Percentiles rank a stretch among this genome's conserved stretches.
These are phyloP conservation scores for Drosophila pectinifera DNA, from an alignment of 1,140 invertebrate genomes.

Conservation along the genomic window DNA sequence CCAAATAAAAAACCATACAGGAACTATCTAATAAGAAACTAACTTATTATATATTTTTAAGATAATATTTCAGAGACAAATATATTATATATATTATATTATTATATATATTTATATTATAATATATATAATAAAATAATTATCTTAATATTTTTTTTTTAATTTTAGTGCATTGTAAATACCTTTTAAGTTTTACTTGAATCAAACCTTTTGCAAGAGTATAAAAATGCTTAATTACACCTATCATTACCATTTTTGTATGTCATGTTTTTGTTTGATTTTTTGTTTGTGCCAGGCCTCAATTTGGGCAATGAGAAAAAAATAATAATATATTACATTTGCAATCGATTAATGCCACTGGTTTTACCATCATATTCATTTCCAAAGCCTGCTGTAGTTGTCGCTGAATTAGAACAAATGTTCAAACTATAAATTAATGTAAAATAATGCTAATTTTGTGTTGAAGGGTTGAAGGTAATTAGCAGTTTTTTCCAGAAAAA, in stretches of 20 bases:
- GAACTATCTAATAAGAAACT: too few relatives aligned
- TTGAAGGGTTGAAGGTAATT: slow-evolving; percentile 23
- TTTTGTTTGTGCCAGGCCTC: background rate
- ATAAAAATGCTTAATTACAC: slow-evolving; percentile 14
- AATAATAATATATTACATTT: slow-evolving; percentile 25
- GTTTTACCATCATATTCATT: slow-evolving; percentile 9
- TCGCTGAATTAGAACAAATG: slow-evolving; percentile 15
- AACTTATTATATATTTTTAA: too few relatives aligned
- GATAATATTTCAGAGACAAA: too few relatives aligned
- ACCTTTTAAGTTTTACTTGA: background rate
- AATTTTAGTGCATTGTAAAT: background rate
- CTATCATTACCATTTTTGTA: slow-evolving; percentile 13
- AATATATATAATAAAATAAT: too few relatives aligned
- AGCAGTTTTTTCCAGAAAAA: slow-evolving; percentile 8
- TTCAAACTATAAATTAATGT: slow-evolving; percentile 12
- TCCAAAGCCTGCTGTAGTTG: slow-evolving; percentile 1
- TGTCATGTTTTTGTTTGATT: slow-evolving; percentile 14
- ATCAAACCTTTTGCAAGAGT: slow-evolving; percentile 1
- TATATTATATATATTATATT: too few relatives aligned
- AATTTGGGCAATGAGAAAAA: slow-evolving; percentile 7
- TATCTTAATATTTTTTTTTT: background rate
- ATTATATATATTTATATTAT: too few relatives aligned
- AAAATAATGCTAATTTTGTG: slow-evolving; percentile 7
- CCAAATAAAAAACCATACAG: too few relatives aligned
- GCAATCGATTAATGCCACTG: slow-evolving; percentile 19